These are phyloP conservation scores for Oenanthe melanoleuca DNA, from an alignment of 2,113 vertebrate genomes.

Conservation along the genomic window DNA sequence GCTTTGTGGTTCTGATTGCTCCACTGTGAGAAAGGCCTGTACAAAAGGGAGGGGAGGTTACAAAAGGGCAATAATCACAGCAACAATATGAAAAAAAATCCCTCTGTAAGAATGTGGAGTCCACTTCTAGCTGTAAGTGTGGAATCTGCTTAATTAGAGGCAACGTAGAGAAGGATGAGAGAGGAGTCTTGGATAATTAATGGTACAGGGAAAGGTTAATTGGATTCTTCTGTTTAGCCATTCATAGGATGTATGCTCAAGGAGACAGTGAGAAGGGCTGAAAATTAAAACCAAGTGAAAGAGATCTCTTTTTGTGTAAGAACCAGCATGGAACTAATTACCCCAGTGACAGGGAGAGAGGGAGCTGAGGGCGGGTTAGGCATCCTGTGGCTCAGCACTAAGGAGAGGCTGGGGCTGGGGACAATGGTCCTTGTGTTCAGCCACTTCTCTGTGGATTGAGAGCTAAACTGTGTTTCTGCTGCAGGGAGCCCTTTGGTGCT, in stretches of 20 bases:
- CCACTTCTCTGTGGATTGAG: neutral
- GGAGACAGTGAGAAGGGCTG: neutral
- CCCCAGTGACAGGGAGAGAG: neutral
- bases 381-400: neutral
- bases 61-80: neutral
- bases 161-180: neutral
- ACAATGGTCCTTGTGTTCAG: neutral
- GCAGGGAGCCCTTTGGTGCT: neutral
- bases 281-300: constrained; percentile 42
- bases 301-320: neutral
- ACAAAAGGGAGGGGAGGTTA: neutral
- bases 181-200: constrained; percentile 32
- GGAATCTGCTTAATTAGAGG: constrained; percentile 51
- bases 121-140: neutral
- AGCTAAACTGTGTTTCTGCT: neutral
- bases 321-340: constrained; percentile 14
- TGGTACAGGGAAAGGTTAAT: constrained; percentile 47
- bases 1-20: neutral
- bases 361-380: neutral
- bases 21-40: neutral
- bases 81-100: neutral
- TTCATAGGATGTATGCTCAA: neutral
- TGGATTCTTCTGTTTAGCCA: constrained; percentile 36
- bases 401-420: neutral
- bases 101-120: neutral